phyloP scores from a whole-genome alignment of 2,113 vertebrate species.

The Lanius ludovicianus region DNA sequence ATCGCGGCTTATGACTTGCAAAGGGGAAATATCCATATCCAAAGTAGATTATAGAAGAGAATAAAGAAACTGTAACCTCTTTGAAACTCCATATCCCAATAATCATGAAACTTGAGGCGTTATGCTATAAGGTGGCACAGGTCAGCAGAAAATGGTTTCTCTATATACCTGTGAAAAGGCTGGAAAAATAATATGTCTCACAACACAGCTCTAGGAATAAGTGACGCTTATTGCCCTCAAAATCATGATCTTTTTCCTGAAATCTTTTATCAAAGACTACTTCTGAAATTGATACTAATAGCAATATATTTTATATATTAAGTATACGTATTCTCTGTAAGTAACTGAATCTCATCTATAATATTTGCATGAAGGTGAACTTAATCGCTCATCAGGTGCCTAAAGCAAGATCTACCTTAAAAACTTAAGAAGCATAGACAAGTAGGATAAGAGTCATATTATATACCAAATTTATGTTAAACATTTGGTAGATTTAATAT shows the following conservation, averaged over 20 bases:
- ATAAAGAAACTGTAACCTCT: not conserved
- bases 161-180: not conserved
- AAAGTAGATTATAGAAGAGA: not conserved
- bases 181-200: not conserved
- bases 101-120: accelerated
- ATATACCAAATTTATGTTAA: not conserved
- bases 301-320: not conserved
- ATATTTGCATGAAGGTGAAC: not conserved
- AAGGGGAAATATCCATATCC: not conserved
- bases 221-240: not conserved
- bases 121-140: not conserved
- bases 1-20: not conserved
- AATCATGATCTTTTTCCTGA: not conserved
- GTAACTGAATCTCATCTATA: not conserved
- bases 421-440: not conserved
- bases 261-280: not conserved
- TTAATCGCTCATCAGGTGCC: not conserved
- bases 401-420: not conserved
- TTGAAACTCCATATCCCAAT: not conserved
- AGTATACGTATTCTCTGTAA: not conserved
- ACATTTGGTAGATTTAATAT: not conserved
- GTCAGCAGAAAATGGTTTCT: not conserved
- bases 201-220: not conserved
- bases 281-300: not conserved
- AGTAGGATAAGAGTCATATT: not conserved